Evolutionary conservation across 2,888 invertebrate genomes (phyloP).

Genomic region (Nesidiocoris tenuis): DNA sequence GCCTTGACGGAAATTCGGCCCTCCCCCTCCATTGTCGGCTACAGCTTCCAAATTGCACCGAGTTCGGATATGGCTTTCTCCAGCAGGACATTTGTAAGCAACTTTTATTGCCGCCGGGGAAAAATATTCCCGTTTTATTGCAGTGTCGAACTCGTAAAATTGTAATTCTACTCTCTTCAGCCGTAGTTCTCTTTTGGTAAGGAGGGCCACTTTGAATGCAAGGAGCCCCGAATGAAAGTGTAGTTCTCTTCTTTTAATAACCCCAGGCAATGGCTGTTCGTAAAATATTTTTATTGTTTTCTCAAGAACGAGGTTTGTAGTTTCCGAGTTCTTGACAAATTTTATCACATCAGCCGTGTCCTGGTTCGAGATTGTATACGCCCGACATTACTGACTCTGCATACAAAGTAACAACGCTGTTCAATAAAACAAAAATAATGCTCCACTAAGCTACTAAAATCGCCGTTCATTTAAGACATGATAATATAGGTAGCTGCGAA

Average conservation of each 20-base stretch:
- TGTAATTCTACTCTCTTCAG: constrained; percentile 22
- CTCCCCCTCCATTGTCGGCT: background rate
- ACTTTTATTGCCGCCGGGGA: constrained; percentile 33
- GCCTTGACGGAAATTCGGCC: constrained; percentile 18
- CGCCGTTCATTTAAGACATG: no score
- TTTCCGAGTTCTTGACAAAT: background rate
- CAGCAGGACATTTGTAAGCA: constrained; percentile 30
- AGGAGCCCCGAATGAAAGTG: constrained; percentile 23
- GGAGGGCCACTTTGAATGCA: constrained; percentile 28
- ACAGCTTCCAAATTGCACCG: constrained; percentile 20
- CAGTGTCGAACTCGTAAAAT: constrained; percentile 38
- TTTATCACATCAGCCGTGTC: no score
- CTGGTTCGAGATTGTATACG: no score
- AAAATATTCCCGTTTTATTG: constrained; percentile 25
- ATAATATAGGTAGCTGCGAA: no score
- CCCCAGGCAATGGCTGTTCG: constrained; percentile 8
- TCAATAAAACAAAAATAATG: no score
- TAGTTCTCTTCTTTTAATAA: constrained; percentile 23
- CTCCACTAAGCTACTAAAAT: no score
- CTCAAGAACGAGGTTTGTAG: background rate
- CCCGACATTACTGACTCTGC: no score
- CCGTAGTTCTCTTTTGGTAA: background rate
- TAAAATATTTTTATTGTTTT: background rate
- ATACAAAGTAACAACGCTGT: no score
- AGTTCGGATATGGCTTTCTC: constrained; percentile 28